Conservation (phyloP, 1,140 invertebrate genomes). For the Cyclargus thomasi region DNA sequence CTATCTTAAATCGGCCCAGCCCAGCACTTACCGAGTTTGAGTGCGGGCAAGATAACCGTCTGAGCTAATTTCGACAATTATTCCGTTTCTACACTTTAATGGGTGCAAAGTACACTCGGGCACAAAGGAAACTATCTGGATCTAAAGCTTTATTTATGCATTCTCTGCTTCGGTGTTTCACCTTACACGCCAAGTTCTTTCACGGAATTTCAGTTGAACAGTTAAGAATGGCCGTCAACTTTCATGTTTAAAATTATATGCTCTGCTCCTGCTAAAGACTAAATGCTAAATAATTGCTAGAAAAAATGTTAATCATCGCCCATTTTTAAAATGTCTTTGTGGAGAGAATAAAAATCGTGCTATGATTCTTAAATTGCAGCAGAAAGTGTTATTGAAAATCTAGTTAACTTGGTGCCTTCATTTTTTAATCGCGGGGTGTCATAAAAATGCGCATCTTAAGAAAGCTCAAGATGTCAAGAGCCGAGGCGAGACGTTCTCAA, state of each 20-base stretch:
- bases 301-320: not conserved
- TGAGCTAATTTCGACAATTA: conserved; percentile 22
- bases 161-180: not conserved
- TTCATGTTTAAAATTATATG: not conserved
- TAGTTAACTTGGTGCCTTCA: conserved; percentile 12
- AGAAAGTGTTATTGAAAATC: not conserved
- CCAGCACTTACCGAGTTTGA: conserved; percentile 29
- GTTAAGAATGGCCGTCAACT: not conserved
- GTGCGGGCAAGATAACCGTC: conserved; percentile 30
- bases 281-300: not conserved
- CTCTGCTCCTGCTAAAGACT: not conserved
- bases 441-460: conserved; percentile 61
- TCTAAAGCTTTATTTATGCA: conserved; percentile 8
- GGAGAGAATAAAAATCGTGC: not conserved
- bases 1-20: conserved; percentile 30
- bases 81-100: conserved; percentile 8
- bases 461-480: conserved; percentile 43
- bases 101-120: conserved; percentile 8
- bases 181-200: not conserved
- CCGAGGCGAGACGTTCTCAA: conserved; percentile 45
- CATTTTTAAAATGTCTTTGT: not conserved
- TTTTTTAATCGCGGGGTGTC: conserved; percentile 32
- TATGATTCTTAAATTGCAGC: not conserved
- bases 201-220: not conserved
- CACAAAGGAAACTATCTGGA: conserved; percentile 2